Base-by-base conservation (phyloP, 2,113 vertebrate genomes). In the Scomber japonicus region DNA sequence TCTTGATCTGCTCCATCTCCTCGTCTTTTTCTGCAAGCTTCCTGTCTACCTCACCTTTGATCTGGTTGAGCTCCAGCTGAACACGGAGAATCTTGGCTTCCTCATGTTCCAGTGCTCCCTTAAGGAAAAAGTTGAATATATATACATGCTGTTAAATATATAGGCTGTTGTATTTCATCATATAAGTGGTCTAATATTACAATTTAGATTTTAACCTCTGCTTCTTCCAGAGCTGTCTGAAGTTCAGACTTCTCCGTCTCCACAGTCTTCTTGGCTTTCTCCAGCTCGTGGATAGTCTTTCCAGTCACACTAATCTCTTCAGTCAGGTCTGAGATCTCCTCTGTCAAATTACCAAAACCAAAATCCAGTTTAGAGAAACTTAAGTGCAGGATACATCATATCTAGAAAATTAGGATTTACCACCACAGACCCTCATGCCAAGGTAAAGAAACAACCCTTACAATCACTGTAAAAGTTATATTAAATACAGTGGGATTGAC, bases 11-110 rank as follows among this genome's bases (percentile, higher is more conserved):
- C 71, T 94, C 94, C 0, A 96, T 95, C 92, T 98, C 97, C 40
- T 98, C 96, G 9, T 97, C 96, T 81, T 97, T 97, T 89, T 97
- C 96, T 0, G 94, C 89, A 1, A 96, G 81, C 86, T 96, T 97
- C 53, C 96, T 95, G 44, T 95, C 96, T 4, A 97, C 89, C 82
- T 97, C 97, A 71, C 96, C 82, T 75, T 97, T 98, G 27, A 97
- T 82, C 64, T 97, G 96, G 12, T 94, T 96, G 71, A 97, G 67
- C 88, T 98, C 97, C 17, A 94, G 93, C 81, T 96, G 97, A n/a
- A 89, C 27, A 66, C 93, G 90, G 0, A 94, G 91, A 78, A 94
- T 93, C 91, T 94, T 94, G 45, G 93, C 82, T 44, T 94, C 94
- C 44, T 94, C 94, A 27, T 94, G 94, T 14, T 94, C 94, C 54